phyloP scores from a whole-genome alignment of 2,113 vertebrate genomes.

The Macroglossus sobrinus region DNA sequence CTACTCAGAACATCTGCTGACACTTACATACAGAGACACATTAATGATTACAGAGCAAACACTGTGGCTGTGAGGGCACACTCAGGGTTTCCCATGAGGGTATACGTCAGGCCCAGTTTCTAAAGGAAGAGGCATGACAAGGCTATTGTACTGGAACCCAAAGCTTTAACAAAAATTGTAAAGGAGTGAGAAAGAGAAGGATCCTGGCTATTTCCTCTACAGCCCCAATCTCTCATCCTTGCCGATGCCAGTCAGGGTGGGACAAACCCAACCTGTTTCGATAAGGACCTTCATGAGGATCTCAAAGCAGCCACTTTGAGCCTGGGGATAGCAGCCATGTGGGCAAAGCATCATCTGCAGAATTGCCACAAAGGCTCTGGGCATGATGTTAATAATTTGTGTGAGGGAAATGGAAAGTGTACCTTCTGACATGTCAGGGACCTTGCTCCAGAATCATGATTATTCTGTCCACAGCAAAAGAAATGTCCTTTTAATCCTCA shows the following conservation, averaged over 20 bases:
- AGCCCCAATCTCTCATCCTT: not conserved
- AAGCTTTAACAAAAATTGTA: not conserved
- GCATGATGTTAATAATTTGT: not conserved
- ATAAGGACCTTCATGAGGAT: not conserved
- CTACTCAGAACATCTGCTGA: not conserved
- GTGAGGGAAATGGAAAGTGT: not conserved
- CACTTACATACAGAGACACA: not conserved
- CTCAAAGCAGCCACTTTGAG: not conserved
- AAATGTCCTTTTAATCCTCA: not conserved
- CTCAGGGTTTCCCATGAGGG: not conserved
- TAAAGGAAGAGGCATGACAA: not conserved
- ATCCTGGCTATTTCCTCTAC: not conserved
- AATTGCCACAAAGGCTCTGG: fast-evolving
- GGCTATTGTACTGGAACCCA: not conserved
- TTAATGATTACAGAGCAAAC: not conserved
- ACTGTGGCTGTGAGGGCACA: not conserved
- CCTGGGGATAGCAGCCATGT: not conserved
- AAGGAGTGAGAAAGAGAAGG: not conserved
- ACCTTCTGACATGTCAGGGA: not conserved
- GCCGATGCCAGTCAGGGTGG: no score
- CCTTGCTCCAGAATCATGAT: not conserved
- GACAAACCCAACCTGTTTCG: not conserved
- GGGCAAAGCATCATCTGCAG: not conserved
- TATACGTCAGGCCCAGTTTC: not conserved
- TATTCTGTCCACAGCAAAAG: not conserved